Evolutionary conservation across 2,113 vertebrate species (phyloP).

Genomic region (Lutjanus erythropterus): DNA sequence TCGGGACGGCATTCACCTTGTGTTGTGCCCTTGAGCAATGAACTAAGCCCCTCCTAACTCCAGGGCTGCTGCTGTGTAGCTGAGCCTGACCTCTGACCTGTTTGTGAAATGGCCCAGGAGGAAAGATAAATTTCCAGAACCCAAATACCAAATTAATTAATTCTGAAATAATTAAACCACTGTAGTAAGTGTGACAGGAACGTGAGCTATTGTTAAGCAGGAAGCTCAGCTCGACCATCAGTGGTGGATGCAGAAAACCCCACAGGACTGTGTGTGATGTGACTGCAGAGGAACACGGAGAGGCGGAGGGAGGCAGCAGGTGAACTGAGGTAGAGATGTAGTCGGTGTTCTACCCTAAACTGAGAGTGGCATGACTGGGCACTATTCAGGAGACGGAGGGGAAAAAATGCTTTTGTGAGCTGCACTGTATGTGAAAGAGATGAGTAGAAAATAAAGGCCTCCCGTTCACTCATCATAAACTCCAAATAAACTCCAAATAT

Average conservation of each 20-base stretch:
- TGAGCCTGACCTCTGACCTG: conserved; percentile 24
- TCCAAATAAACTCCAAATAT: background rate
- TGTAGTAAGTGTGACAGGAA: conserved; percentile 14
- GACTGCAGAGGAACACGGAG: conserved; percentile 20
- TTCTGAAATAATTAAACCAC: conserved; percentile 14
- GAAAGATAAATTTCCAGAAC: conserved; percentile 8
- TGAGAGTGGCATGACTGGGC: background rate
- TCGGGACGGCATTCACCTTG: background rate
- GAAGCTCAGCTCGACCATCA: conserved; percentile 19
- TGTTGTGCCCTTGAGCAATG: conserved; percentile 11
- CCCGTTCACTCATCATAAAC: background rate
- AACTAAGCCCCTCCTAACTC: background rate
- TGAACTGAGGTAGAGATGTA: background rate
- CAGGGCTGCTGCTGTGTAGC: background rate
- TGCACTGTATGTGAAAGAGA: background rate
- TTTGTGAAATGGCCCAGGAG: background rate
- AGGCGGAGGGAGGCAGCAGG: background rate
- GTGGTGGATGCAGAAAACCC: background rate
- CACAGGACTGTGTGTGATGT: conserved; percentile 18
- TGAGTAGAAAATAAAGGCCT: conserved; percentile 10
- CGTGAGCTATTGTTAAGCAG: conserved; percentile 21
- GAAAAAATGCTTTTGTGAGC: background rate
- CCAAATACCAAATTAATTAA: conserved; percentile 23
- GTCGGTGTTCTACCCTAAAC: background rate
- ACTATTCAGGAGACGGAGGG: background rate